These are phyloP conservation scores for Sycophila sp. DNA, from an alignment of 1,140 invertebrate genomes.

Conservation along the genomic window DNA sequence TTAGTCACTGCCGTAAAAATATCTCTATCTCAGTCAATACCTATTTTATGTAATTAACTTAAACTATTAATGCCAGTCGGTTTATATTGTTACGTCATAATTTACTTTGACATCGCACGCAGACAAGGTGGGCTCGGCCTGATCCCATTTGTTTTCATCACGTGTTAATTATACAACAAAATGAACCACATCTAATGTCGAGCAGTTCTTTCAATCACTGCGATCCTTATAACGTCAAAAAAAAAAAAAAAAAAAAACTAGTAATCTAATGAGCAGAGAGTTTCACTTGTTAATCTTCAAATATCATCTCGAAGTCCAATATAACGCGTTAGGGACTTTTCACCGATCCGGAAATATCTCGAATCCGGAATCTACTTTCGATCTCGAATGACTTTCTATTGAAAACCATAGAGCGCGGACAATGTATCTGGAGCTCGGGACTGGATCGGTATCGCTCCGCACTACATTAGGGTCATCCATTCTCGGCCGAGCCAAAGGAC, in stretches of 20 bases:
- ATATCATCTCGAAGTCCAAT: too few relatives aligned
- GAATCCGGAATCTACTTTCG: background rate
- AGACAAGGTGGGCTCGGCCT: too few relatives aligned
- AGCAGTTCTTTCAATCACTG: too few relatives aligned
- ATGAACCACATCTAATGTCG: too few relatives aligned
- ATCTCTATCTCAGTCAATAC: background rate
- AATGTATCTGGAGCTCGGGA: background rate
- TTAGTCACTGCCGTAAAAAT: background rate
- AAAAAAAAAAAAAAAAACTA: too few relatives aligned
- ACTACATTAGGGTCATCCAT: background rate
- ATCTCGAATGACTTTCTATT: background rate
- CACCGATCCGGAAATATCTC: background rate
- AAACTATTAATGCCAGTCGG: background rate
- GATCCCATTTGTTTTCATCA: too few relatives aligned
- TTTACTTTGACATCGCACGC: too few relatives aligned
- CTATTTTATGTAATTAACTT: slow-evolving; percentile 8
- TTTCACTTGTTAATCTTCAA: too few relatives aligned
- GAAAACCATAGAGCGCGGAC: background rate
- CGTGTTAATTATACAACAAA: too few relatives aligned
- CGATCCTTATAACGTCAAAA: too few relatives aligned
- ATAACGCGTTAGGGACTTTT: too few relatives aligned
- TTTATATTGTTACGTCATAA: slow-evolving; percentile 16
- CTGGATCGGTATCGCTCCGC: slow-evolving; percentile 3
- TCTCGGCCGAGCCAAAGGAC: background rate
- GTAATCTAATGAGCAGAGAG: too few relatives aligned